A percentile compares a stretch with the other conserved stretches of the same genome.
Evolutionary conservation across 2,888 invertebrate genomes (phyloP).

Genomic region (Euplexia lucipara): DNA sequence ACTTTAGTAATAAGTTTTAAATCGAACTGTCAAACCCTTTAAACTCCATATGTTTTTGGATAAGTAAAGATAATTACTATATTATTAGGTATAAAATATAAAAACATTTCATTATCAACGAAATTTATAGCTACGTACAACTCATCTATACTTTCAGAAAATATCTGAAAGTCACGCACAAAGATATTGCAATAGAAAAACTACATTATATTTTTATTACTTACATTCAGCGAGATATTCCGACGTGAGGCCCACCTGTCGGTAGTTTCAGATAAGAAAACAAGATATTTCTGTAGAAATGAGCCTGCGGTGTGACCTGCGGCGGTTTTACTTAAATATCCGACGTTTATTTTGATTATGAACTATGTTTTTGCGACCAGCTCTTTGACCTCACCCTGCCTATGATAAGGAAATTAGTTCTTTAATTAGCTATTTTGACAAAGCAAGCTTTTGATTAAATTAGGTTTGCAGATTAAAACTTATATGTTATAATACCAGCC

Average conservation of each 20-base stretch:
- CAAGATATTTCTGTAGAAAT: constrained; percentile 23
- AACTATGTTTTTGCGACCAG: constrained; percentile 12
- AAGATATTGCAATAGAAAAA: constrained; percentile 40
- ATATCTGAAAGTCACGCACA: constrained; percentile 29
- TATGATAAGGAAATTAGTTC: not conserved
- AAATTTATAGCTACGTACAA: constrained; percentile 3
- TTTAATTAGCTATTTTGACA: not conserved
- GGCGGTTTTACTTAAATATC: constrained; percentile 27
- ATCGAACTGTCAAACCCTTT: too few relatives aligned
- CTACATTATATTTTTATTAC: constrained; percentile 32
- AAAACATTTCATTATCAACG: constrained; percentile 38
- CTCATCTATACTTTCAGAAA: not conserved
- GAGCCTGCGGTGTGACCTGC: not conserved
- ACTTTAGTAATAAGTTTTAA: too few relatives aligned
- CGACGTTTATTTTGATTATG: constrained; percentile 26
- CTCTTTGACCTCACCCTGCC: not conserved
- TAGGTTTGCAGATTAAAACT: not conserved
- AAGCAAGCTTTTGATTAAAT: not conserved
- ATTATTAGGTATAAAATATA: too few relatives aligned
- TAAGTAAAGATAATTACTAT: too few relatives aligned
- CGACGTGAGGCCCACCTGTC: constrained; percentile 11
- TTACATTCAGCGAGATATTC: constrained; percentile 20
- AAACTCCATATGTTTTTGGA: too few relatives aligned
- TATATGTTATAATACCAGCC: too few relatives aligned
- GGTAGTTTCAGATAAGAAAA: constrained; percentile 23